phyloP scores from a whole-genome alignment of 2,113 vertebrate species.

The Seriola dumerili region DNA sequence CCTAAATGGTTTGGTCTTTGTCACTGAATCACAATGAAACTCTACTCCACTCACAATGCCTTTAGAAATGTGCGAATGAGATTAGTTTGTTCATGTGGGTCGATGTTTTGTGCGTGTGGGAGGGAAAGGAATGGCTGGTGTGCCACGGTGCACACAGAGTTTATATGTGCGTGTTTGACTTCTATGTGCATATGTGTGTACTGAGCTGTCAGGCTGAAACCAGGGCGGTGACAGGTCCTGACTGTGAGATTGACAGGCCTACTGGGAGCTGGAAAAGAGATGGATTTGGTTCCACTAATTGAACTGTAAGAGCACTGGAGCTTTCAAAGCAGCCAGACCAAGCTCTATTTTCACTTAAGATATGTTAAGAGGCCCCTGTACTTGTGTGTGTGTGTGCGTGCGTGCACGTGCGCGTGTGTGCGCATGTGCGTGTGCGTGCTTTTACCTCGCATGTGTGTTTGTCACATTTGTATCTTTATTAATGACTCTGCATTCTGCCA shows the following conservation, averaged over 20 bases:
- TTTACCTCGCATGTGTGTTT: background rate
- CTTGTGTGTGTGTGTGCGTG: slow-evolving; percentile 5
- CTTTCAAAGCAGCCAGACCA: slow-evolving; percentile 58
- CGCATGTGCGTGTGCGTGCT: slow-evolving; percentile 9
- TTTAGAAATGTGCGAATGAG: background rate
- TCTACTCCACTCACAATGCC: background rate
- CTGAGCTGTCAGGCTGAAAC: slow-evolving; percentile 69
- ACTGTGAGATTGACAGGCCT: slow-evolving; percentile 75
- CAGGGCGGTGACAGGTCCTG: slow-evolving; percentile 73
- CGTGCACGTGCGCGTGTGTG: background rate
- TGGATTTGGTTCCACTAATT: slow-evolving; percentile 79
- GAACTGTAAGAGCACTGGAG: slow-evolving; percentile 69
- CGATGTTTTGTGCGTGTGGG: background rate
- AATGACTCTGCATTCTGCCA: slow-evolving; percentile 47
- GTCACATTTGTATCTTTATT: slow-evolving; percentile 41
- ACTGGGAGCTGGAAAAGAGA: slow-evolving; percentile 69
- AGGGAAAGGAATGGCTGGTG: background rate
- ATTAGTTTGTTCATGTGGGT: slow-evolving; percentile 5
- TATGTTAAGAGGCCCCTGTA: slow-evolving; percentile 15
- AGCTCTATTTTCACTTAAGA: slow-evolving; percentile 46
- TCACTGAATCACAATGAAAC: background rate
- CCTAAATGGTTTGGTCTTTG: background rate
- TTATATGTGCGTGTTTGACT: slow-evolving; percentile 20
- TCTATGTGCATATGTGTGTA: slow-evolving; percentile 33
- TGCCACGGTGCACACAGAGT: slow-evolving; percentile 2